Percentiles rank a stretch among this genome's conserved stretches.
Evolutionary conservation across 2,113 vertebrate species (phyloP).

Genomic region (Prionailurus viverrinus): DNA sequence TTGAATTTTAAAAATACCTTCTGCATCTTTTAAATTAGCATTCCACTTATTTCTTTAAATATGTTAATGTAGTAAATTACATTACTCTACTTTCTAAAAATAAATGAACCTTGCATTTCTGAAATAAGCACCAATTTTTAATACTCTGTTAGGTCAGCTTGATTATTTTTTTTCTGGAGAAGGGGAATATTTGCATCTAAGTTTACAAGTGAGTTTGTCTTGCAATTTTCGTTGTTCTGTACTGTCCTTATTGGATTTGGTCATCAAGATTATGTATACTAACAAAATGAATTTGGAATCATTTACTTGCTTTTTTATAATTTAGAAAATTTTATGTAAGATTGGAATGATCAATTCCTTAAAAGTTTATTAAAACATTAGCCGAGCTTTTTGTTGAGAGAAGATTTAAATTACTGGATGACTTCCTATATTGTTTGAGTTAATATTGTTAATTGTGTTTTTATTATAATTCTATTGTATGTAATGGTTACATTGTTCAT

Average conservation of each 20-base stretch:
- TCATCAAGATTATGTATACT: slow-evolving; percentile 11
- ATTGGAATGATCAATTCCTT: neutral
- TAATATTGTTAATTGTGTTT: neutral
- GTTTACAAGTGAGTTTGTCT: neutral
- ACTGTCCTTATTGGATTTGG: neutral
- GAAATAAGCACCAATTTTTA: slow-evolving; percentile 47
- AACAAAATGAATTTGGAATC: neutral
- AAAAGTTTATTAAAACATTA: slow-evolving; percentile 13
- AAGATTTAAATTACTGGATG: slow-evolving; percentile 33
- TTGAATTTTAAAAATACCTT: slow-evolving; percentile 66
- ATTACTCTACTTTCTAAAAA: slow-evolving; percentile 65
- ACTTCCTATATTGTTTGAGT: neutral
- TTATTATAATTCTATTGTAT: neutral
- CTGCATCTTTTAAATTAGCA: slow-evolving; percentile 62
- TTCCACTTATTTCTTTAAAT: slow-evolving; percentile 61
- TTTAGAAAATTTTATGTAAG: slow-evolving; percentile 23
- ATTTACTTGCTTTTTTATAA: neutral
- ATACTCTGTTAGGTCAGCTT: neutral
- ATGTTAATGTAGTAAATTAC: slow-evolving; percentile 55
- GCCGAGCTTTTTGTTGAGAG: neutral
- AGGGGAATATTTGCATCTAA: neutral
- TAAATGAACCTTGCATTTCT: slow-evolving; percentile 57
- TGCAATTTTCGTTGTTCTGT: neutral
- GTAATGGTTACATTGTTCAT: neutral
- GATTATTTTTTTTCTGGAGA: neutral